A percentile compares a stretch with the other conserved stretches of the same genome.
Conservation (phyloP, 1,140 invertebrate species). For the Brachionus asplanchnoidis region DNA sequence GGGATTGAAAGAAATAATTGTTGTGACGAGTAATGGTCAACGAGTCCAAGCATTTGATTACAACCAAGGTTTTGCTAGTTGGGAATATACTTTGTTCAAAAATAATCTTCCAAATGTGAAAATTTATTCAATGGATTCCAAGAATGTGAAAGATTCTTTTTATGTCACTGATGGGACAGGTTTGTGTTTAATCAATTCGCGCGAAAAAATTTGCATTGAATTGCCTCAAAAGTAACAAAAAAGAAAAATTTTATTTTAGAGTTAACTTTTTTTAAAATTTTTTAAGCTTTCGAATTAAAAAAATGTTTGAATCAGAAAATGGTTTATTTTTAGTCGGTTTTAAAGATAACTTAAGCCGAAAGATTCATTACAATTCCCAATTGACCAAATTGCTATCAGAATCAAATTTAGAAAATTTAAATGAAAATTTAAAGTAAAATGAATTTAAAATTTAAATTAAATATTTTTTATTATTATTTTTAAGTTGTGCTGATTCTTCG, state of each 20-base stretch:
- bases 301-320: neutral
- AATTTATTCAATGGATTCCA: neutral
- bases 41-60: constrained; percentile 17
- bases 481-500: neutral
- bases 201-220: constrained; percentile 27
- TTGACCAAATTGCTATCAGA: neutral
- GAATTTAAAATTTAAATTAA: neutral
- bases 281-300: neutral
- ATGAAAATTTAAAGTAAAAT: neutral
- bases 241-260: neutral
- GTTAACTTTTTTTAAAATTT: neutral
- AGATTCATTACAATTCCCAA: constrained; percentile 1
- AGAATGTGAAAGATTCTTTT: neutral
- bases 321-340: neutral
- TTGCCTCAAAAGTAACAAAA: neutral
- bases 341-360: neutral
- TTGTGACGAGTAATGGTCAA: constrained; percentile 1
- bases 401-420: neutral
- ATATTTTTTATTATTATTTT: neutral
- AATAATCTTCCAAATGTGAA: neutral
- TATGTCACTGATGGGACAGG: neutral
- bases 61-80: constrained; percentile 8
- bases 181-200: neutral
- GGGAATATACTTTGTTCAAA: constrained; percentile 14
- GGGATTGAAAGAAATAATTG: neutral